Base-by-base conservation (phyloP, 1,140 invertebrate genomes). In the Tachypleus tridentatus region DNA sequence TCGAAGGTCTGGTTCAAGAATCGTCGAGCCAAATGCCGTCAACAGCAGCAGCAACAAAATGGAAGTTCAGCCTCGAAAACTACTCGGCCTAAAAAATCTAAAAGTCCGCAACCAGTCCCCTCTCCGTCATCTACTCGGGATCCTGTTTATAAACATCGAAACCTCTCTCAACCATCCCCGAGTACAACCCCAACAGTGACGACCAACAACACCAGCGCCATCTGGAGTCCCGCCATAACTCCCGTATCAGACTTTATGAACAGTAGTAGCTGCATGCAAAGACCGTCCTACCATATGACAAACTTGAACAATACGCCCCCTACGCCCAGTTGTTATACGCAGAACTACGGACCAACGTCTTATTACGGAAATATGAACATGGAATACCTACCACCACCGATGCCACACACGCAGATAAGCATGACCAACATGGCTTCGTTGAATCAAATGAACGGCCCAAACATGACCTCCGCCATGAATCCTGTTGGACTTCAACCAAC, bases 1-100 rank as follows among this genome's bases (percentile, higher is more conserved):
- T 29, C 29, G 2, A 82, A 98, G 94, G 95, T 98, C 0, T 98
- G 95, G 96, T 98, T 98, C 79, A 98, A 98, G 74, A 98, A 98
- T 77, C 83, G 95, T 29, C 82, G 95, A 58, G 96, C 96, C 57
- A 98, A 98, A 79, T 93, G 93, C 66, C 87, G 96, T 51, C 75
- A 76, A 65, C 75, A 81, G 71, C 72, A 78, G 66, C 69, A 80
- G 74, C 71, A 74, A 64, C 71, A 73, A 66, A 72, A 73, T 63
- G 60, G 70, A 63, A 63, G 72, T 53, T 74, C 72, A 60, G 67
- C 73, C 70, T 29, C 29, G 29, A 29, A 29, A 29, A 72, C 71
- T 54, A 67, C 57, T 7, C 73, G 67, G 64, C 75, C 74, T 69
- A 69, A 73, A 63, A 68, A 73, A 64, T 61, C 70, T 49, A 65